Evolutionary conservation across 2,113 vertebrate species (phyloP).

Genomic region (Entosphenus tridentatus): DNA sequence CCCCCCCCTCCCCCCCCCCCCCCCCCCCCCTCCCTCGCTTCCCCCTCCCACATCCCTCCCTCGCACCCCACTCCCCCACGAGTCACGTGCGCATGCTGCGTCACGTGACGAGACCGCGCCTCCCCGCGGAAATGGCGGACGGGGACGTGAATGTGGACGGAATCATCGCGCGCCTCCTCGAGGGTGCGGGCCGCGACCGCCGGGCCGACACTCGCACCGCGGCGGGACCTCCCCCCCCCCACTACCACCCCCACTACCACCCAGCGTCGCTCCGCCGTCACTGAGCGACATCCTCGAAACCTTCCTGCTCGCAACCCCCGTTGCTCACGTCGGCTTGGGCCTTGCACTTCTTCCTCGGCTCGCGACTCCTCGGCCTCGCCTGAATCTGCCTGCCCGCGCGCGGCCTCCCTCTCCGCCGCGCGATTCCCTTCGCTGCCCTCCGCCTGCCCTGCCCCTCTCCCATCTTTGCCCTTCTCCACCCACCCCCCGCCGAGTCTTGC

Average conservation of each 20-base stretch:
- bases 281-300: background rate
- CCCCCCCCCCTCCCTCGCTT: no score
- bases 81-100: no score
- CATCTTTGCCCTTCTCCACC: background rate
- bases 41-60: no score
- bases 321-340: background rate
- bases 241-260: background rate
- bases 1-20: no score
- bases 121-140: slow-evolving; percentile 1
- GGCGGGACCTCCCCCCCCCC: background rate
- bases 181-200: background rate
- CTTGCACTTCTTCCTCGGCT: background rate
- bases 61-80: no score
- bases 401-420: background rate
- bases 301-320: background rate
- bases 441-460: background rate
- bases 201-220: background rate
- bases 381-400: background rate
- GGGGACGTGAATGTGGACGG: slow-evolving; percentile 2
- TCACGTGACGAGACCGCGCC: background rate
- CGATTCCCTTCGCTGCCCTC: background rate
- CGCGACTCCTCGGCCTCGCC: background rate
- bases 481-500: background rate
- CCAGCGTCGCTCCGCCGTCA: background rate
- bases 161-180: background rate